Base-by-base conservation (phyloP, 2,888 invertebrate species). In the Bombylius major region DNA sequence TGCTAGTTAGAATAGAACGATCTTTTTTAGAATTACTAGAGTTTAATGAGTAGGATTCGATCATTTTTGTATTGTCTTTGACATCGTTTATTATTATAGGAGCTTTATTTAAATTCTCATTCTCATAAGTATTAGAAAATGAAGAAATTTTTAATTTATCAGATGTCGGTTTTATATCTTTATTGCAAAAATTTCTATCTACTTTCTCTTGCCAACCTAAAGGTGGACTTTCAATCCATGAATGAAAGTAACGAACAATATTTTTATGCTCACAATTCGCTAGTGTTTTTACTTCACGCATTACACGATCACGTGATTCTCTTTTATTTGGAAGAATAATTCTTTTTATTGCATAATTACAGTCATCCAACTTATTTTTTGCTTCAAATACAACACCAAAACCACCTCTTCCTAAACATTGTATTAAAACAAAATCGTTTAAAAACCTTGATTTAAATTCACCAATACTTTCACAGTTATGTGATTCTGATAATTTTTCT, bases 301-400 rank as follows among this genome's bases (percentile, higher is more conserved):
- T 80, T 0, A 98, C 96, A 14, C 90, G 83, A 59, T 93, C 89
- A 54, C 89, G 82, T 4, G 90, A 87, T 56, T 84, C 82, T 63
- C 84, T 82, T 65, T 91, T 91, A 69, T 82, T 86, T 3, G 94
- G 90, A 56, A 98, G 73, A 1, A 87, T 83, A 55, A 97, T 96
- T 66, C 97, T 79, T 75, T 99, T 99, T 0, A 99, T 86, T 7
- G 98, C 98, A 74, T 98, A 99, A 58, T 83, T 82, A 63, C 91
- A 88, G 66, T 95, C 92, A 69, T 99, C 98, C 56, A 96, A 84
- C 70, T 90, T 92, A 71, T 97, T 95, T 69, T 82, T 84, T 0
- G 91, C 95, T 70, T 96, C 90, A 70, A 97, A 97, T 0, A 99
- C 98, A 4, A 97, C 86, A 0, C 98, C 98, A 73, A 96, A 99